Percentiles rank a stretch among this genome's conserved stretches.
phyloP scores from a whole-genome alignment of 1,140 invertebrate species.

The Heliconius nattereri region DNA sequence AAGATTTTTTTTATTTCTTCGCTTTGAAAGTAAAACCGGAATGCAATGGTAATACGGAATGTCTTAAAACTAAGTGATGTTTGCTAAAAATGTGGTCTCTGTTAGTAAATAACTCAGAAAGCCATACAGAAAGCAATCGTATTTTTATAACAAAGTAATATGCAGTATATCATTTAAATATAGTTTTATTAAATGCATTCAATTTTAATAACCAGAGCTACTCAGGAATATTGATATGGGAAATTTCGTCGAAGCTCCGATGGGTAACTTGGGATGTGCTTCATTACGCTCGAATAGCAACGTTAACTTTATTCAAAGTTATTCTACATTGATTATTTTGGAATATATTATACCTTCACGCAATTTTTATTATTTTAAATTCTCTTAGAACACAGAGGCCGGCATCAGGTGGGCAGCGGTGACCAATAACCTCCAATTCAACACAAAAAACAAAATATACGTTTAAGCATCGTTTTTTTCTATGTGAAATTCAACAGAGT shows the following conservation, averaged over 20 bases:
- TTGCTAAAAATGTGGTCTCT: not conserved
- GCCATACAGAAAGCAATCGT: too few species aligned
- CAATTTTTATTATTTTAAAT: not conserved
- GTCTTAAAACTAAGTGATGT: not conserved
- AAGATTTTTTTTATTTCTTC: not conserved
- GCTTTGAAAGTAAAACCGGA: not conserved
- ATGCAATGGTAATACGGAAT: not conserved
- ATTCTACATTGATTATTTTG: not conserved
- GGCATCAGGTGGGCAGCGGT: too few species aligned
- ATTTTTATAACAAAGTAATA: too few species aligned
- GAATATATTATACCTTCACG: not conserved
- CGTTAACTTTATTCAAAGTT: constrained; percentile 12
- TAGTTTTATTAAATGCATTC: not conserved
- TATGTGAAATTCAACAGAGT: too few species aligned
- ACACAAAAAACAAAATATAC: too few species aligned
- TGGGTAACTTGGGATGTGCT: constrained; percentile 34
- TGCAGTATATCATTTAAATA: too few species aligned
- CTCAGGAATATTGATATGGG: constrained; percentile 30
- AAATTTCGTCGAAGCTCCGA: constrained; percentile 26
- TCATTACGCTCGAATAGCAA: constrained; percentile 27
- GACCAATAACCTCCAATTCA: too few species aligned
- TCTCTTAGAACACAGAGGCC: not conserved
- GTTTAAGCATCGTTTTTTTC: too few species aligned
- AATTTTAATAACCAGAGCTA: constrained; percentile 5
- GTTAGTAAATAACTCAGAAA: too few species aligned